Conservation (phyloP, 1,140 invertebrate genomes). For the Panonychus citri region DNA sequence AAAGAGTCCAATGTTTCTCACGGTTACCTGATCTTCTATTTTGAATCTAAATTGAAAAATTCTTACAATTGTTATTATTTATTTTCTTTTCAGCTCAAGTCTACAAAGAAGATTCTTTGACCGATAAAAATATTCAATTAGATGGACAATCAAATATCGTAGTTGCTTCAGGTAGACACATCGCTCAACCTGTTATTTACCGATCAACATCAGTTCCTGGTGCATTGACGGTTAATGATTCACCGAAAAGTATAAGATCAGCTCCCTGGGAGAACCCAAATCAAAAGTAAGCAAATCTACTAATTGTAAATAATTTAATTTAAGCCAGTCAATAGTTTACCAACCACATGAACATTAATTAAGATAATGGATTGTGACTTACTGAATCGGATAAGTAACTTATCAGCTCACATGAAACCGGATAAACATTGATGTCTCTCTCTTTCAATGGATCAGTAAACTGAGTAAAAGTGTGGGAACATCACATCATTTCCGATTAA, state of each 20-base stretch:
- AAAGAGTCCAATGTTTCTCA: neutral
- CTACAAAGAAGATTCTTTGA: neutral
- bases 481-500: too few species aligned
- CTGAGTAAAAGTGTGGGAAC: too few species aligned
- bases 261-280: slow-evolving; percentile 38
- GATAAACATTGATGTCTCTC: too few species aligned
- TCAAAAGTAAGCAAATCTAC: slow-evolving; percentile 7
- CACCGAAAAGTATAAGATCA: slow-evolving; percentile 34
- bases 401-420: too few species aligned
- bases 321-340: too few species aligned
- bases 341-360: too few species aligned
- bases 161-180: neutral
- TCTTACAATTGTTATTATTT: neutral
- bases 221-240: slow-evolving; percentile 20
- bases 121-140: neutral
- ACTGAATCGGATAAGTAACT: too few species aligned
- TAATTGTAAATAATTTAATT: too few species aligned
- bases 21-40: neutral
- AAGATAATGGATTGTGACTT: too few species aligned
- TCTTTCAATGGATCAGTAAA: too few species aligned
- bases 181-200: slow-evolving; percentile 11
- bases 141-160: slow-evolving; percentile 2
- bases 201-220: slow-evolving; percentile 16
- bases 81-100: neutral
- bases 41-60: neutral